Percentiles rank a stretch among this genome's conserved stretches.
phyloP scores from a whole-genome alignment of 2,888 invertebrate genomes.

The Masnerella sp. region DNA sequence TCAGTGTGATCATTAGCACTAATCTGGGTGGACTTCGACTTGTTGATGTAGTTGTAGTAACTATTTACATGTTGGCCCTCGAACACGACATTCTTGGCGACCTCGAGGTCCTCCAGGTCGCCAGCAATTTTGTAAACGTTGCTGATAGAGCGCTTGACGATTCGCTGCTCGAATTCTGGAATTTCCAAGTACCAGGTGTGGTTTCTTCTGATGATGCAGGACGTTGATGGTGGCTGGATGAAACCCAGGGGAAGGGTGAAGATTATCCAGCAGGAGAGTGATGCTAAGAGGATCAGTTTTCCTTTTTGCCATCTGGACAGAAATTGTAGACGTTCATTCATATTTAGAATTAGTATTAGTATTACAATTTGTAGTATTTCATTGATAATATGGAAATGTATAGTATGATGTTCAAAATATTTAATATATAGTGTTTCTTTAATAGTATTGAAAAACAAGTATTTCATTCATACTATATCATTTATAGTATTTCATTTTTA shows the following conservation, averaged over 20 bases:
- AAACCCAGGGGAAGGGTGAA: constrained; percentile 98
- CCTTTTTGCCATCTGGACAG: constrained; percentile 87
- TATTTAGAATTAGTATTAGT: background rate
- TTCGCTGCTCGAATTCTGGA: constrained; percentile 78
- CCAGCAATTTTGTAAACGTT: constrained; percentile 59
- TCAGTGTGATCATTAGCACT: background rate
- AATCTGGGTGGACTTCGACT: constrained; percentile 12
- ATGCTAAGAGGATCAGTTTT: constrained; percentile 91
- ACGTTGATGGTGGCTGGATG: constrained; percentile 94
- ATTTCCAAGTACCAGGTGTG: constrained; percentile 82
- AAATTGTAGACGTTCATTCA: background rate
- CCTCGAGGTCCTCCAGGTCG: constrained; percentile 70
- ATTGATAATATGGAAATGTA: too few species aligned
- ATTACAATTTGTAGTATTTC: too few species aligned
- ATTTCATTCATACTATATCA: too few species aligned
- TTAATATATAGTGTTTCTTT: too few species aligned
- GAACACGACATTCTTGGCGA: constrained; percentile 73
- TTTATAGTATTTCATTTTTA: too few species aligned
- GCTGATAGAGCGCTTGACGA: constrained; percentile 79
- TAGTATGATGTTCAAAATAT: too few species aligned
- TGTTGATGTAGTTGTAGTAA: constrained; percentile 23
- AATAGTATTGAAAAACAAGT: too few species aligned
- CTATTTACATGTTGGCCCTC: constrained; percentile 68
- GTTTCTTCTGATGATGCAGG: constrained; percentile 86
- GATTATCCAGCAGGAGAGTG: constrained; percentile 96